Percentiles rank a stretch among this genome's conserved stretches.
Evolutionary conservation across 2,888 invertebrate genomes (phyloP).

Genomic region (Odontomyia ornata): DNA sequence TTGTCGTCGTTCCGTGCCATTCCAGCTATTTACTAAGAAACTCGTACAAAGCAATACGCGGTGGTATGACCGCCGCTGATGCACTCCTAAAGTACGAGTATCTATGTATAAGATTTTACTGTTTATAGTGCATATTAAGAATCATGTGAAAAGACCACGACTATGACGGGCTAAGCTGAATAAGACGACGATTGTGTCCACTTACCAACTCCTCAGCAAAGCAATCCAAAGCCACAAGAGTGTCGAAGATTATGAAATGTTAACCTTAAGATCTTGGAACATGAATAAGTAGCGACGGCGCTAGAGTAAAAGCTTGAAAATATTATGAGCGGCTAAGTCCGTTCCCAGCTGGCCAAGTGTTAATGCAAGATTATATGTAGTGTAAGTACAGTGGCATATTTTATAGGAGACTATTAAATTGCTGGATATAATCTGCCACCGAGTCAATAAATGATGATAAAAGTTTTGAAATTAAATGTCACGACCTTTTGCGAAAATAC

Average conservation of each 20-base stretch:
- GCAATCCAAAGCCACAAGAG: neutral
- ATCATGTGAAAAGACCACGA: conserved; percentile 1
- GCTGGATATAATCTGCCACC: conserved; percentile 21
- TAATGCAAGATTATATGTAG: neutral
- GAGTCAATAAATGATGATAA: conserved; percentile 24
- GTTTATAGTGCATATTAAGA: conserved; percentile 28
- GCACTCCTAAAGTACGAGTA: neutral
- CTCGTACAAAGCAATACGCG: neutral
- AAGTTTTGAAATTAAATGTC: conserved; percentile 33
- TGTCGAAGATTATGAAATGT: conserved; percentile 19
- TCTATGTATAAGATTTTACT: neutral
- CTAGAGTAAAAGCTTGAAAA: too few species aligned
- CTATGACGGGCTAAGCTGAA: neutral
- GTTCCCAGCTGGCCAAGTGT: neutral
- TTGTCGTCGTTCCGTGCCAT: neutral
- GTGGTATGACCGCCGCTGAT: neutral
- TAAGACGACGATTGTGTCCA: too few species aligned
- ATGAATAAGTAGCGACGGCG: too few species aligned
- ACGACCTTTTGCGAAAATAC: conserved; percentile 1
- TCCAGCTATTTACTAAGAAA: neutral
- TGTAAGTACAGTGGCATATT: conserved; percentile 17
- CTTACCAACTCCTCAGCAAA: too few species aligned
- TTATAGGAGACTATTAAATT: conserved; percentile 19
- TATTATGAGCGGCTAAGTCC: too few species aligned
- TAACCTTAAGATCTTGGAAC: conserved; percentile 5